Evolutionary conservation across 2,113 vertebrate species (phyloP).

Genomic region (Nothoprocta perdicaria): DNA sequence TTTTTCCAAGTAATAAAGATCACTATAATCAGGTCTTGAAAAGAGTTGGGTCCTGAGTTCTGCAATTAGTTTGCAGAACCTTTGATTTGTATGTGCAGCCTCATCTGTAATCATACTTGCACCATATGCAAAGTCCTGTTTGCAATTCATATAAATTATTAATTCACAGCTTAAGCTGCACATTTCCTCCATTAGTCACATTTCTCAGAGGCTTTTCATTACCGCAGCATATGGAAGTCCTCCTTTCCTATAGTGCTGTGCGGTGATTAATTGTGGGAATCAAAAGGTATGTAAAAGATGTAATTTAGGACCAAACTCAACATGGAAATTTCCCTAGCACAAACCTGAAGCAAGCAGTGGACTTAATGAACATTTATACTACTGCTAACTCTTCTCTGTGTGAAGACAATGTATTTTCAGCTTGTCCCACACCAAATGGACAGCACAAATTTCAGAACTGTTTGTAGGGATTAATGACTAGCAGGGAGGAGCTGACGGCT

Average conservation of each 20-base stretch:
- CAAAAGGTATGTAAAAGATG: constrained; percentile 20
- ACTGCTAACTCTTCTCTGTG: not conserved
- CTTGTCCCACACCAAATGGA: not conserved
- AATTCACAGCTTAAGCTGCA: constrained; percentile 46
- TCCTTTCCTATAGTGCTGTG: constrained; percentile 22
- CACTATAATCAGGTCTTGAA: not conserved
- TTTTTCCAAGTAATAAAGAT: constrained; percentile 19
- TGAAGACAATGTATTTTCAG: constrained; percentile 14
- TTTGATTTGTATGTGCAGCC: constrained; percentile 56
- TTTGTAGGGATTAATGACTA: constrained; percentile 48
- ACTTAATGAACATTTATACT: not conserved
- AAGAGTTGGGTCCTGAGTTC: not conserved
- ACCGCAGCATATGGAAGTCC: constrained; percentile 67
- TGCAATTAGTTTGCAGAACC: constrained; percentile 33
- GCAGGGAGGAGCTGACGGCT: constrained; percentile 36
- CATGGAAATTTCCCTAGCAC: not conserved
- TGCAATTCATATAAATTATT: constrained; percentile 51
- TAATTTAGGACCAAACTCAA: constrained; percentile 22
- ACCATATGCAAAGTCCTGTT: constrained; percentile 48
- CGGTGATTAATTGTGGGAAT: constrained; percentile 49
- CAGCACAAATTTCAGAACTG: constrained; percentile 4
- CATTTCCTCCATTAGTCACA: constrained; percentile 64
- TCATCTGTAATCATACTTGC: constrained; percentile 41
- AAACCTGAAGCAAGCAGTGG: not conserved
- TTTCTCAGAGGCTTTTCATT: constrained; percentile 70